Base-by-base conservation (phyloP, 2,113 vertebrate genomes). In the Indicator maculatus region DNA sequence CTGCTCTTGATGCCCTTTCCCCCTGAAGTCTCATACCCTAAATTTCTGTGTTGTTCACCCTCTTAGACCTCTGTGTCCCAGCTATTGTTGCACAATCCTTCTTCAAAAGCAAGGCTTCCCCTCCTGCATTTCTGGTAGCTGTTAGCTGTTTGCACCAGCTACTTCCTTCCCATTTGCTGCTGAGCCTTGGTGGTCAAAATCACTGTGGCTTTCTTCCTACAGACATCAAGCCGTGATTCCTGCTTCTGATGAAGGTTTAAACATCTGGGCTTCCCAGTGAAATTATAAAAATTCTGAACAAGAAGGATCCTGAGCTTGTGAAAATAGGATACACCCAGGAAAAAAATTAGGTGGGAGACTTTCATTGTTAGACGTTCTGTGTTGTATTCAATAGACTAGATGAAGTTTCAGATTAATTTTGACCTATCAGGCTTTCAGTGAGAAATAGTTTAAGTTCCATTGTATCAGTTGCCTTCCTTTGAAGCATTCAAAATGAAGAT, bases 351-450 rank as follows among this genome's bases (percentile, higher is more conserved):
- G 1, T 74, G 86, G 18, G 39, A 88, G 33, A 21, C 41, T 14
- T 88, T 93, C 52, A 31, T 71, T 91, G 69, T 86, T 74, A 20
- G 0, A 0, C 74, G n/a, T 67, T 90, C 3, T 11, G 12, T 76
- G 39, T 65, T 72, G 55, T 84, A 85, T 90, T 95, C 38, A 73
- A 7, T 26, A 90, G 66, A 63, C 33, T 30, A 70, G 63, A 41
- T 91, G 67, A 69, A 80, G 87, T 73, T 89, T 91, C 56, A 76
- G 67, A 71, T 89, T 94, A 79, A 90, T 92, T 94, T 93, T 92
- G 66, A 87, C 84, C 63, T 84, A 55, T 73, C 63, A 45, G 66
- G 50, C 58, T 50, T 90, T 81, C 56, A 36, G 27, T 90, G 80
- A 61, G 77, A 83, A 86, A 83, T 80, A 45, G 80, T 90, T 88